phyloP scores from a whole-genome alignment of 1,140 invertebrate species.

The Drosophila ambigua region DNA sequence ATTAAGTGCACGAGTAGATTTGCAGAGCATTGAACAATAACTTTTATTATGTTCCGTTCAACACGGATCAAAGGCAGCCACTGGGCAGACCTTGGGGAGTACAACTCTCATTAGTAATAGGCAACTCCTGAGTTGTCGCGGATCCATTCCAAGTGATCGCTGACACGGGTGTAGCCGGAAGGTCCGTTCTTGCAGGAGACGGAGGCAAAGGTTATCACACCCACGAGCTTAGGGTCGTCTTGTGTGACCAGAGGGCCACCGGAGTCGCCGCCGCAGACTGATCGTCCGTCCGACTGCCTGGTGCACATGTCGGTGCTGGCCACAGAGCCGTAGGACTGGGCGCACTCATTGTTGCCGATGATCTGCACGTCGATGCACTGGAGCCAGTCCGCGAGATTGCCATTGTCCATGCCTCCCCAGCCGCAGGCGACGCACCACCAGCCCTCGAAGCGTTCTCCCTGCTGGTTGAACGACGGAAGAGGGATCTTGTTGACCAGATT shows the following conservation, averaged over 20 bases:
- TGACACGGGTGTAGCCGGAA: slow-evolving; percentile 39
- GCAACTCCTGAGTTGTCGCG: slow-evolving; percentile 43
- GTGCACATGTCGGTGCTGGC: slow-evolving; percentile 57
- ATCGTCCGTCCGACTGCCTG: slow-evolving; percentile 27
- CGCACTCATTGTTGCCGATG: slow-evolving; percentile 53
- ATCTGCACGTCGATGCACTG: slow-evolving; percentile 61
- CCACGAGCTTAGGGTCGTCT: slow-evolving; percentile 30
- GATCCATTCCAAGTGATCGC: slow-evolving; percentile 44
- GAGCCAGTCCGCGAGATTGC: slow-evolving; percentile 48
- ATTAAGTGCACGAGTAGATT: too few relatives aligned
- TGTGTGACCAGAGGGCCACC: slow-evolving; percentile 78
- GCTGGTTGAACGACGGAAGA: slow-evolving; percentile 38
- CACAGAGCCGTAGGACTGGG: slow-evolving; percentile 30
- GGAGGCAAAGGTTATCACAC: slow-evolving; percentile 29
- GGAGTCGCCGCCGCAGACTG: slow-evolving; percentile 84
- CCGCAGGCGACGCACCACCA: slow-evolving; percentile 59
- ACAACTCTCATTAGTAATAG: slow-evolving; percentile 36
- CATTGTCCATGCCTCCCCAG: slow-evolving; percentile 58
- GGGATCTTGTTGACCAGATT: slow-evolving; percentile 38
- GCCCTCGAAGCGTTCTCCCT: slow-evolving; percentile 39
- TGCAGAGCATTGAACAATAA: too few relatives aligned
- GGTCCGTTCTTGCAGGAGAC: slow-evolving; percentile 25
- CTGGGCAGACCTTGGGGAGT: too few relatives aligned
- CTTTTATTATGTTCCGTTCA: too few relatives aligned
- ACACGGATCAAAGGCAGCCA: too few relatives aligned